Evolutionary conservation across 2,888 invertebrate genomes (phyloP).

Genomic region (Doris montereyensis): DNA sequence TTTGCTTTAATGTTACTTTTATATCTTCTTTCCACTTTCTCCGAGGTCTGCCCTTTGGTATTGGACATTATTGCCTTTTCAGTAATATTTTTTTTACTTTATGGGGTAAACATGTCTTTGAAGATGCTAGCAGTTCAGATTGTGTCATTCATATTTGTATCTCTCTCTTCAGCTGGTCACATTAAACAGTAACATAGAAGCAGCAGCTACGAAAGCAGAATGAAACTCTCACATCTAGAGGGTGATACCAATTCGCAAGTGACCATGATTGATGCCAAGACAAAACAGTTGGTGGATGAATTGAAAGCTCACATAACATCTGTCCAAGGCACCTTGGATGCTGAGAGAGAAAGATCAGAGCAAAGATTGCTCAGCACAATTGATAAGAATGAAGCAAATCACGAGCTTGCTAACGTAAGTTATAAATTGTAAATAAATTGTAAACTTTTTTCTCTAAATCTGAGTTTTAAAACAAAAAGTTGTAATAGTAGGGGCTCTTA

Average conservation of each 20-base stretch:
- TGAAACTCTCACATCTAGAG: slow-evolving; percentile 66
- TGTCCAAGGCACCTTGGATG: slow-evolving; percentile 55
- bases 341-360: slow-evolving; percentile 68
- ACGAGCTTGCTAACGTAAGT: slow-evolving; percentile 55
- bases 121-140: no score
- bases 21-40: no score
- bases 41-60: no score
- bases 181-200: slow-evolving; percentile 54
- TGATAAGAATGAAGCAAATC: slow-evolving; percentile 58
- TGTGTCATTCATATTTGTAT: neutral
- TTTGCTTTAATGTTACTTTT: no score
- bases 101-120: no score
- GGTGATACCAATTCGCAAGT: slow-evolving; percentile 66
- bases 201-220: slow-evolving; percentile 51
- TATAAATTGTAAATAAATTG: no score
- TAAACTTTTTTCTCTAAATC: no score
- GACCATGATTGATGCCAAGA: slow-evolving; percentile 64
- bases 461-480: no score
- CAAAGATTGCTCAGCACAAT: slow-evolving; percentile 57
- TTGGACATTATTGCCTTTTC: no score
- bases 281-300: slow-evolving; percentile 65
- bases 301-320: slow-evolving; percentile 56
- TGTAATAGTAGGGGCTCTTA: no score
- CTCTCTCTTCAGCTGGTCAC: slow-evolving; percentile 52
- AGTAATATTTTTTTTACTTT: no score